These are phyloP conservation scores for Aphis craccivora DNA, from an alignment of 1,140 invertebrate species.

Conservation along the genomic window DNA sequence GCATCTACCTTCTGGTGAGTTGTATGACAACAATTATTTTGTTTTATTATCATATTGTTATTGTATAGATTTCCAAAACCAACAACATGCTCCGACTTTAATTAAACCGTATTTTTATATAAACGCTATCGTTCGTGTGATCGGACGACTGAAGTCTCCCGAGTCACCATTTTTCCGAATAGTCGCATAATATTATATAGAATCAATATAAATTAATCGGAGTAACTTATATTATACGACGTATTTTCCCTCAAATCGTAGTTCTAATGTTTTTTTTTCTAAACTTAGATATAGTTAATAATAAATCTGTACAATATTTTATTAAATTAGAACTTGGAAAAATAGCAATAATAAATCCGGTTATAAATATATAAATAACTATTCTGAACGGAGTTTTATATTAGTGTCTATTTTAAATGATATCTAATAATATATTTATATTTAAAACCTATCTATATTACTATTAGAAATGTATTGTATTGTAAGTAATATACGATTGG, in stretches of 20 bases:
- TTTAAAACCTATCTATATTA: neutral
- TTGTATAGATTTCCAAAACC: neutral
- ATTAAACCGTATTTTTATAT: neutral
- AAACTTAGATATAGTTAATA: neutral
- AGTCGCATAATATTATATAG: neutral
- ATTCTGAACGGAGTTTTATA: neutral
- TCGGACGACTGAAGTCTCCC: neutral
- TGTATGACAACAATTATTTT: neutral
- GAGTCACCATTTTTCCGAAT: neutral
- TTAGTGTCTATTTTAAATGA: neutral
- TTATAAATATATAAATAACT: neutral
- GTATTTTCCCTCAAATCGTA: neutral
- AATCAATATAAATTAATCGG: neutral
- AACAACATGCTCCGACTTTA: neutral
- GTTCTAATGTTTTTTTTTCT: neutral
- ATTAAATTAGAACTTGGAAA: neutral
- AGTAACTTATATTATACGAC: neutral
- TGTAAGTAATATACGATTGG: neutral
- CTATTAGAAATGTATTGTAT: neutral
- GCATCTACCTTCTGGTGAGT: conserved; percentile 66
- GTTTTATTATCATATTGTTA: neutral
- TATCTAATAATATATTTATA: neutral
- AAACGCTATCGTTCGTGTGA: too few species aligned
- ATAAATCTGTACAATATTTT: neutral
- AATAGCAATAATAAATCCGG: neutral